These are phyloP conservation scores for Reinhardtius hippoglossoides DNA, from an alignment of 2,113 vertebrate species.

Conservation along the genomic window DNA sequence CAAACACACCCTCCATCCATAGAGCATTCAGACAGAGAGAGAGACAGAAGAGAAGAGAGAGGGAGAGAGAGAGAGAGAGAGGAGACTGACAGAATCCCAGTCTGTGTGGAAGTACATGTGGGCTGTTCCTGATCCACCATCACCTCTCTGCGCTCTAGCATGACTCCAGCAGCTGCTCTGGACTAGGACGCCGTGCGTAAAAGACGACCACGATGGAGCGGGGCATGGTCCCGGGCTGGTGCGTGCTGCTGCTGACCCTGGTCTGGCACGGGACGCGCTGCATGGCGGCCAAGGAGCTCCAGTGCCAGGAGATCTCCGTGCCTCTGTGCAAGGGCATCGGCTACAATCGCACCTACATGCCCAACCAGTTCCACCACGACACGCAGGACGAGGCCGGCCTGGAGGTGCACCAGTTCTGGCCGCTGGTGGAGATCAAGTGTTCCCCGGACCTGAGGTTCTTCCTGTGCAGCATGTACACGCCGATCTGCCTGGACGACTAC, in stretches of 20 bases:
- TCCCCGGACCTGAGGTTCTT: constrained; percentile 94
- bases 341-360: constrained; percentile 93
- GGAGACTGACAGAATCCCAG: too few species aligned
- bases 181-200: not conserved
- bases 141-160: not conserved
- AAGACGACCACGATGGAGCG: constrained; percentile 50
- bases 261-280: constrained; percentile 51
- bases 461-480: constrained; percentile 96
- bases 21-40: not conserved
- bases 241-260: constrained; percentile 16
- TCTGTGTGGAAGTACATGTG: not conserved
- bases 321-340: constrained; percentile 92
- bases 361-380: constrained; percentile 94
- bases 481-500: constrained; percentile 96
- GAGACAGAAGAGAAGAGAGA: constrained; percentile 17
- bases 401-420: constrained; percentile 95
- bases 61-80: too few species aligned
- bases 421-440: constrained; percentile 92
- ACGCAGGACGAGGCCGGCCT: constrained; percentile 92
- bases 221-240: constrained; percentile 40
- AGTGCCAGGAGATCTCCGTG: constrained; percentile 93
- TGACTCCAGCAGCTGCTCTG: not conserved
- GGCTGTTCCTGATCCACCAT: not conserved
- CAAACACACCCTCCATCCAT: constrained; percentile 60
- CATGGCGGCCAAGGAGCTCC: constrained; percentile 87